Percentiles rank a stretch among this genome's conserved stretches.
phyloP scores from a whole-genome alignment of 2,888 invertebrate species.

The Ectropis crepuscularia region DNA sequence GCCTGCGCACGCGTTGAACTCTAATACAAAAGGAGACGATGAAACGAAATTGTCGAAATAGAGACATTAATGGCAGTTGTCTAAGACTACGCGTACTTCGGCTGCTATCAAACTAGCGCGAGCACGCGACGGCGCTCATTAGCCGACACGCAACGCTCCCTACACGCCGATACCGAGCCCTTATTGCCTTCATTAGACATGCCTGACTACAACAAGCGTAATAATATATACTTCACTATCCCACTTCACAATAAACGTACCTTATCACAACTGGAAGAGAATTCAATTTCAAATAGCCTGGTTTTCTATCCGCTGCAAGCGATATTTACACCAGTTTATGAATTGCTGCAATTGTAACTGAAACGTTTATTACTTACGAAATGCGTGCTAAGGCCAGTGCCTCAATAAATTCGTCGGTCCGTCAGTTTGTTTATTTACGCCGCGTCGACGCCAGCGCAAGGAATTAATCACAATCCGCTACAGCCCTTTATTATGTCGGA shows the following conservation, averaged over 20 bases:
- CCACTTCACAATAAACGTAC: slow-evolving; percentile 58
- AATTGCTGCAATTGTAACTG: slow-evolving; percentile 49
- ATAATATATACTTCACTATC: slow-evolving; percentile 43
- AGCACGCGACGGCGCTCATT: slow-evolving; percentile 80
- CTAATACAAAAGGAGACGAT: slow-evolving; percentile 20
- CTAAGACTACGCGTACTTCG: slow-evolving; percentile 58
- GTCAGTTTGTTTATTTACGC: slow-evolving; percentile 40
- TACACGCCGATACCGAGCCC: slow-evolving; percentile 38
- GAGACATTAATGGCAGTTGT: slow-evolving; percentile 39
- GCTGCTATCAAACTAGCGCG: slow-evolving; percentile 69
- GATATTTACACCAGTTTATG: slow-evolving; percentile 37
- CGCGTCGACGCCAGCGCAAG: slow-evolving; percentile 40
- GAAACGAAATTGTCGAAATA: slow-evolving; percentile 34
- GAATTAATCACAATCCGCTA: slow-evolving; percentile 50
- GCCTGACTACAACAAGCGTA: slow-evolving; percentile 59
- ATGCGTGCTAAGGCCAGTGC: slow-evolving; percentile 46
- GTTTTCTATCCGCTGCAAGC: slow-evolving; percentile 37
- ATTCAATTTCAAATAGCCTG: slow-evolving; percentile 5
- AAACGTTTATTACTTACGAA: slow-evolving; percentile 50
- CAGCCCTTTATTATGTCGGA: slow-evolving; percentile 72
- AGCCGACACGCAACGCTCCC: slow-evolving; percentile 71
- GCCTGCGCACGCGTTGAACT: slow-evolving; percentile 30
- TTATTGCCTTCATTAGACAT: slow-evolving; percentile 65
- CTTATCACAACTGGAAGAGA: slow-evolving; percentile 27
- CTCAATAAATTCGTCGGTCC: slow-evolving; percentile 46